phyloP scores from a whole-genome alignment of 2,888 invertebrate species.

The Xylocampa areola region DNA sequence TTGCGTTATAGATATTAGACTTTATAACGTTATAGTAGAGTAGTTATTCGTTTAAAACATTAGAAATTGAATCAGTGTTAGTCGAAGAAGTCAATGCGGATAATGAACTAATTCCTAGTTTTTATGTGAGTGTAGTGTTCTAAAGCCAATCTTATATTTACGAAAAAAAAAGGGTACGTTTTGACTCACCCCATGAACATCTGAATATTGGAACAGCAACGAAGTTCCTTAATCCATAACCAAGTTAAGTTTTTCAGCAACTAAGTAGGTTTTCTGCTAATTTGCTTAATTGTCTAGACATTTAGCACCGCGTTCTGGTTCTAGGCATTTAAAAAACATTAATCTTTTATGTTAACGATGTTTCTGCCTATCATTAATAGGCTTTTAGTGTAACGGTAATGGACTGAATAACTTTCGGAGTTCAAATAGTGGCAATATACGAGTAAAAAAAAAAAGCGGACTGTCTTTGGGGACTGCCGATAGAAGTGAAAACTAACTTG shows the following conservation, averaged over 20 bases:
- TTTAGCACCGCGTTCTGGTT: constrained; percentile 19
- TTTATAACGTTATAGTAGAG: neutral
- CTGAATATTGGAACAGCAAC: neutral
- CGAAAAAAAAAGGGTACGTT: no score
- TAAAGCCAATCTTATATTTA: no score
- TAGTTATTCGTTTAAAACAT: neutral
- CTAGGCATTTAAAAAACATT: constrained; percentile 43
- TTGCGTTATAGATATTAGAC: constrained; percentile 5
- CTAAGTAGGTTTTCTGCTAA: constrained; percentile 16
- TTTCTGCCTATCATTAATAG: constrained; percentile 39
- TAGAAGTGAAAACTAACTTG: no score
- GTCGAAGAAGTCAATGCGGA: neutral
- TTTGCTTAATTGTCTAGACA: constrained; percentile 22
- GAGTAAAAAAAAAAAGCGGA: no score
- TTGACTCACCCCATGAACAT: no score
- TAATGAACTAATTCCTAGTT: neutral
- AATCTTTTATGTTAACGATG: constrained; percentile 46
- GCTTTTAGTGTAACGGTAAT: constrained; percentile 52
- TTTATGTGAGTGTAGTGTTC: no score
- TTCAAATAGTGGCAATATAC: constrained; percentile 21
- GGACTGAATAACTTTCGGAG: constrained; percentile 24
- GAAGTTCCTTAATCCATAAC: constrained; percentile 1
- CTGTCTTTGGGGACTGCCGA: no score
- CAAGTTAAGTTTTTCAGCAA: neutral
- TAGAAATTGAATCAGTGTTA: neutral